Conservation (phyloP, 2,113 vertebrate species). For the Oriolus oriolus region DNA sequence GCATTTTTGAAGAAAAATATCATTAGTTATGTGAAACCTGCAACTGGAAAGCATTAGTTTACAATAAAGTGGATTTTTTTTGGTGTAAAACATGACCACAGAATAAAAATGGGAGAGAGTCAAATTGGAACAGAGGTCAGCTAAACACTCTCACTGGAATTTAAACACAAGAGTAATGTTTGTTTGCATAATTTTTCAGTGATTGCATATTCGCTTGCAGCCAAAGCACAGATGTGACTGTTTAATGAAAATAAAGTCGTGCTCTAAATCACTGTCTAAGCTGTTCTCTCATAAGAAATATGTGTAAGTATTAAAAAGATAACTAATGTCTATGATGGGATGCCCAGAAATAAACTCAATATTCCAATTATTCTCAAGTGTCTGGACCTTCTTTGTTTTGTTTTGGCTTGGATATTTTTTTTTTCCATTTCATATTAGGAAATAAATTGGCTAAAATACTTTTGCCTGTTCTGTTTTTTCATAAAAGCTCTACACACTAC, state of each 20-base stretch:
- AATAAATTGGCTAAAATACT: not conserved
- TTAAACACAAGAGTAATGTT: constrained; percentile 23
- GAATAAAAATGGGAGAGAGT: constrained; percentile 22
- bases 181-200: constrained; percentile 48
- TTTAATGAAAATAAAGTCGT: constrained; percentile 20
- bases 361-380: not conserved
- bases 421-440: not conserved
- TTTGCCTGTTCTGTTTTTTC: not conserved
- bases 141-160: constrained; percentile 43
- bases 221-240: not conserved
- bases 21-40: not conserved
- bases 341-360: constrained; percentile 14
- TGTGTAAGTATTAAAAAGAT: not conserved
- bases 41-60: not conserved
- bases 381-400: not conserved
- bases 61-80: not conserved
- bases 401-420: not conserved
- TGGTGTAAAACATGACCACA: constrained; percentile 10
- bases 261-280: not conserved
- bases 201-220: not conserved
- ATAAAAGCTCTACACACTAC: not conserved
- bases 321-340: not conserved
- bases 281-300: not conserved
- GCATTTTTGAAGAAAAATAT: not conserved
- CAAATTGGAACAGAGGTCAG: constrained; percentile 3